These are phyloP conservation scores for Montipora foliosa DNA, from an alignment of 64 coral and sea anemone species.

Conservation along the genomic window DNA sequence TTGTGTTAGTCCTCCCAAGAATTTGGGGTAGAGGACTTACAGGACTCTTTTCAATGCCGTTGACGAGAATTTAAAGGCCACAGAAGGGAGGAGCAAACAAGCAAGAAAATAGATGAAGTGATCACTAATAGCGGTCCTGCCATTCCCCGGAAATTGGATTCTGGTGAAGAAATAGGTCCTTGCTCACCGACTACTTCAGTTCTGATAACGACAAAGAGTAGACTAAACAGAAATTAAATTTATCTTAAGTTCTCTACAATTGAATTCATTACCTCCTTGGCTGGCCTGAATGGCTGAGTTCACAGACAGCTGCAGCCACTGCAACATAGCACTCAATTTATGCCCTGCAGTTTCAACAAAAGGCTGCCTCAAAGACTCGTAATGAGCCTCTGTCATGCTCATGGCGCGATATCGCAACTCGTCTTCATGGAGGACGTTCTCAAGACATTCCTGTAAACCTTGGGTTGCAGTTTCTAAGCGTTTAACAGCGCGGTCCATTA, in stretches of 20 bases:
- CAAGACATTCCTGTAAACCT: conserved; percentile 64
- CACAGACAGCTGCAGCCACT: conserved; percentile 3
- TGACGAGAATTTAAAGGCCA: no score
- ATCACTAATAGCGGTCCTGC: no score
- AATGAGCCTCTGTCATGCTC: conserved; percentile 38
- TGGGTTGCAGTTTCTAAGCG: conserved; percentile 67
- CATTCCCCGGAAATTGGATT: no score
- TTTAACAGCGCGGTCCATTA: conserved; percentile 61
- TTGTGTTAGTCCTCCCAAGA: no score
- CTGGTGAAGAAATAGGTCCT: no score
- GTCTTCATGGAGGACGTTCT: conserved; percentile 79
- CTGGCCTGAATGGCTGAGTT: background rate
- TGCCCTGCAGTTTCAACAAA: background rate
- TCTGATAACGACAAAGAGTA: background rate
- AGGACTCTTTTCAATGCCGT: no score
- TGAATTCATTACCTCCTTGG: background rate
- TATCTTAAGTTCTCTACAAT: no score
- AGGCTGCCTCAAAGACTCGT: conserved; percentile 20
- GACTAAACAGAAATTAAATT: background rate
- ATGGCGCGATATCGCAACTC: conserved; percentile 1
- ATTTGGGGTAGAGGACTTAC: no score
- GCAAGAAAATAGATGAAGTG: no score
- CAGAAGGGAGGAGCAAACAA: no score
- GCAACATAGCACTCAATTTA: background rate
- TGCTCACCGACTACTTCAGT: no score